phyloP scores from a whole-genome alignment of 2,888 invertebrate species.

The Plebejus melissa region DNA sequence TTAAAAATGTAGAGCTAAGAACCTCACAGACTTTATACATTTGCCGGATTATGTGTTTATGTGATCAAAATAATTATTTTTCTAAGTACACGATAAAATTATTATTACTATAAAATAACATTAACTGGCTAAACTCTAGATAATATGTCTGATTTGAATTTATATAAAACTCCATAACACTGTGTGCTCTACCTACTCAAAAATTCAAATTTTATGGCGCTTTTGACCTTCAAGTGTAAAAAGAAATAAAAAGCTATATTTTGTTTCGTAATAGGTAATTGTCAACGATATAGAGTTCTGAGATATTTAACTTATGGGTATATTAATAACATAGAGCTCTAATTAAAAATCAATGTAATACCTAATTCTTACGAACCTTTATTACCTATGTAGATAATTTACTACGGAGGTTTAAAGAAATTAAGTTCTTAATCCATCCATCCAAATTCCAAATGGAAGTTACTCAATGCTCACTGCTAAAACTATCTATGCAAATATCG shows the following conservation, averaged over 20 bases:
- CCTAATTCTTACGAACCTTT: too few species aligned
- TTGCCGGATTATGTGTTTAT: too few species aligned
- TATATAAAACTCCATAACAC: background rate
- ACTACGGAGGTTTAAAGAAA: too few species aligned
- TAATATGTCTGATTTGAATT: too few species aligned
- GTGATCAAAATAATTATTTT: background rate
- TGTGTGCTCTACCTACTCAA: background rate
- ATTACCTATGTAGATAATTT: too few species aligned
- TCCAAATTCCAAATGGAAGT: background rate
- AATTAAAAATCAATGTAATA: too few species aligned
- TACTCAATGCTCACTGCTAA: background rate
- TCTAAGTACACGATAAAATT: too few species aligned
- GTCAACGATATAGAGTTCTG: background rate
- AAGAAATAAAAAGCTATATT: background rate
- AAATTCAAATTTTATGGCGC: background rate
- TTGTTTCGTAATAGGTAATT: background rate
- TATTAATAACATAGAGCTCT: too few species aligned
- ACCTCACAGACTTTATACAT: background rate
- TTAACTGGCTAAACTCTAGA: too few species aligned
- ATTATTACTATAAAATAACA: too few species aligned
- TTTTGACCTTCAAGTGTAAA: background rate
- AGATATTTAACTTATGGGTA: background rate
- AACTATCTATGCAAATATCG: background rate
- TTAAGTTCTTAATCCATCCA: background rate
- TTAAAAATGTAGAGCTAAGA: background rate